Evolutionary conservation across 2,888 invertebrate species (phyloP).

Genomic region (Eristalis intricaria): DNA sequence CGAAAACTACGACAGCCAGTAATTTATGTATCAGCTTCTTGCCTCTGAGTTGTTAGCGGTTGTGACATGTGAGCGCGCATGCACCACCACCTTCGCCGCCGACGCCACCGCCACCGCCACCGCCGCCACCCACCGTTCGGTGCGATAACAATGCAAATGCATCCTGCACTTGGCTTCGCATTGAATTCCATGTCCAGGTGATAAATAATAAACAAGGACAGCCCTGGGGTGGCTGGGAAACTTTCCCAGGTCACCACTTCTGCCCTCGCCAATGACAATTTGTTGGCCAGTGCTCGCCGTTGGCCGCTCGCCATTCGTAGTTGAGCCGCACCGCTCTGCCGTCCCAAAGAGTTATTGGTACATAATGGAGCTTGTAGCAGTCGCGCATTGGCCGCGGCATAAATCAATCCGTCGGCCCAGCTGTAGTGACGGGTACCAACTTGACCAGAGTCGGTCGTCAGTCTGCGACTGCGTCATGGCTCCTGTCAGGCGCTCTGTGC

Average conservation of each 20-base stretch:
- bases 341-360: constrained; percentile 44
- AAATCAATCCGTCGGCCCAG: constrained; percentile 63
- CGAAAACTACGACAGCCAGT: constrained; percentile 23
- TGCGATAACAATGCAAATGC: constrained; percentile 68
- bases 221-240: constrained; percentile 10
- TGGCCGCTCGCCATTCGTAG: background rate
- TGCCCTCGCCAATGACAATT: constrained; percentile 59
- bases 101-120: constrained; percentile 3
- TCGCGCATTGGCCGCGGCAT: constrained; percentile 45
- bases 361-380: constrained; percentile 66
- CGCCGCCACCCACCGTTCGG: too few relatives aligned
- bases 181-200: constrained; percentile 26
- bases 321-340: background rate
- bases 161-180: constrained; percentile 60
- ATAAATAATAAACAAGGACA: constrained; percentile 72
- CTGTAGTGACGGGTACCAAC: constrained; percentile 13
- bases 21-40: constrained; percentile 63
- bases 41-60: constrained; percentile 6
- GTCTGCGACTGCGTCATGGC: constrained; percentile 26
- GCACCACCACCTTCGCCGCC: constrained; percentile 2
- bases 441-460: background rate
- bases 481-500: constrained; percentile 36
- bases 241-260: constrained; percentile 31
- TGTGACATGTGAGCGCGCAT: constrained; percentile 38
- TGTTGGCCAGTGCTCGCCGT: constrained; percentile 42